These are phyloP conservation scores for Plecturocebus donacophilus DNA, from an alignment of 2,113 vertebrate genomes.

Conservation along the genomic window DNA sequence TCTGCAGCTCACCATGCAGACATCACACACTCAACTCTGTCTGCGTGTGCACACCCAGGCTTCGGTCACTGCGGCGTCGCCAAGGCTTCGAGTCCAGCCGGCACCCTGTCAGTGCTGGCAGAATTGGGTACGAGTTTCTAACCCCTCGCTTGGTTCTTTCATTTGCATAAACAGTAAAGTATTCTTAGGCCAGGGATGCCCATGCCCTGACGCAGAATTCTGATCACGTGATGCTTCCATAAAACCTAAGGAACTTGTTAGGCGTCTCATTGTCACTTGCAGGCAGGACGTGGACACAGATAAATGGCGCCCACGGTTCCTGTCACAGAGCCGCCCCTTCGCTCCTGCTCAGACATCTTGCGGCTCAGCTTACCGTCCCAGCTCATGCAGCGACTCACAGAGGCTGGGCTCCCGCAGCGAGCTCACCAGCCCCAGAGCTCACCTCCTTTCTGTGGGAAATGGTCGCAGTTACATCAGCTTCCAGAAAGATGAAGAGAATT, in stretches of 20 bases:
- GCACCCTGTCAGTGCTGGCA: background rate
- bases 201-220: accelerated
- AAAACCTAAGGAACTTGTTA: background rate
- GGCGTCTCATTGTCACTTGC: too few species aligned
- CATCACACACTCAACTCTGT: too few species aligned
- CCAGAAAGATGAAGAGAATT: background rate
- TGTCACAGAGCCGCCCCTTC: background rate
- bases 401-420: accelerated
- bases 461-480: background rate
- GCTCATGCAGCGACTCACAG: accelerated
- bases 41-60: accelerated
- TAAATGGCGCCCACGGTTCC: too few species aligned
- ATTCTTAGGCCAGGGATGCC: background rate
- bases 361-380: accelerated
- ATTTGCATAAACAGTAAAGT: background rate
- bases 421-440: background rate
- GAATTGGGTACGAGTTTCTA: background rate
- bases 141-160: background rate
- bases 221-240: background rate
- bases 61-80: accelerated
- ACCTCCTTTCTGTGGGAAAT: background rate
- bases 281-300: background rate
- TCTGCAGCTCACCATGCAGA: background rate
- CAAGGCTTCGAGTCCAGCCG: background rate
- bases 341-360: too few species aligned